Evolutionary conservation across 1,140 invertebrate genomes (phyloP).

Genomic region (Drosophila rhopaloa): DNA sequence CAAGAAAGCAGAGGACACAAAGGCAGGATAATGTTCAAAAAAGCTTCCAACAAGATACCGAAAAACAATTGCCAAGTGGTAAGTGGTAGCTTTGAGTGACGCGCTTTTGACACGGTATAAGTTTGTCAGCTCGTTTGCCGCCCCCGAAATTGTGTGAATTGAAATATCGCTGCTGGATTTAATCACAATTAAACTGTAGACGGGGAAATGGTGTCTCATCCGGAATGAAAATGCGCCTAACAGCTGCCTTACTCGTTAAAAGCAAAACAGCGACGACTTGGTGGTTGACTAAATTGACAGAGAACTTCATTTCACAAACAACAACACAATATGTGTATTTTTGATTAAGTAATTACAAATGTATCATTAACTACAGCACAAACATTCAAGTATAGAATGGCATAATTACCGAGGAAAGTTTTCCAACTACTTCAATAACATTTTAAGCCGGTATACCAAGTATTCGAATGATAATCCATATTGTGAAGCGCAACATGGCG

Average conservation of each 20-base stretch:
- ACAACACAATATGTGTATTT: slow-evolving; percentile 7
- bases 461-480: not conserved
- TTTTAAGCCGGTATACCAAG: not conserved
- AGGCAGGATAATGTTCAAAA: slow-evolving; percentile 29
- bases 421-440: not conserved
- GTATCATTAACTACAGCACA: not conserved
- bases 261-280: not conserved
- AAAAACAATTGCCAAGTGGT: slow-evolving; percentile 30
- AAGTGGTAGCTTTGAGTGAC: slow-evolving; percentile 23
- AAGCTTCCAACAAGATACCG: slow-evolving; percentile 4
- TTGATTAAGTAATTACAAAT: slow-evolving; percentile 4
- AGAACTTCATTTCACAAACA: not conserved
- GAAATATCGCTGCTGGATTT: slow-evolving; percentile 19
- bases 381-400: not conserved
- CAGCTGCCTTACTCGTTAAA: slow-evolving; percentile 7
- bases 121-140: slow-evolving; percentile 5
- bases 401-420: not conserved
- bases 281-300: slow-evolving; percentile 1
- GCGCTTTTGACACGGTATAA: slow-evolving; percentile 37
- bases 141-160: slow-evolving; percentile 3
- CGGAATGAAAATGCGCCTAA: not conserved
- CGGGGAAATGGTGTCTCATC: not conserved
- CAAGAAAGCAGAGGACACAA: slow-evolving; percentile 22
- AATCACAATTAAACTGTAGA: slow-evolving; percentile 18
- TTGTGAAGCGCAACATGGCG: not conserved